These are phyloP conservation scores for Oryctes rhinoceros DNA, from an alignment of 1,140 invertebrate species.

Conservation along the genomic window DNA sequence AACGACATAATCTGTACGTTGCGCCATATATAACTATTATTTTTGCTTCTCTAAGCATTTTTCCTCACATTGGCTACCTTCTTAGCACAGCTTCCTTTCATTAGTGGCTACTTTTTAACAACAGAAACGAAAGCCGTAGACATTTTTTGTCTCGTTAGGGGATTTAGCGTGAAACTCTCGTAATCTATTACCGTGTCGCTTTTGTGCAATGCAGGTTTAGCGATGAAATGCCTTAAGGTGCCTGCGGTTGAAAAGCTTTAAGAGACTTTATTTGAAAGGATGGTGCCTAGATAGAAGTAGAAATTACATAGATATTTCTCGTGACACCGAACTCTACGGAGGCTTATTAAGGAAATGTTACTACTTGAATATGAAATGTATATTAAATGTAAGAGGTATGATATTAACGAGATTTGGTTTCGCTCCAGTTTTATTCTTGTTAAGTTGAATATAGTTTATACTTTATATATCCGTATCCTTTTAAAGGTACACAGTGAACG, in stretches of 20 bases:
- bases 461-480: too few relatives aligned
- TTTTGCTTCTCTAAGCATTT: constrained; percentile 30
- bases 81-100: constrained; percentile 22
- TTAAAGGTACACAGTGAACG: too few relatives aligned
- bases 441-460: too few relatives aligned
- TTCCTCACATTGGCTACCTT: not conserved
- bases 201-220: constrained; percentile 29
- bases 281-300: not conserved
- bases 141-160: constrained; percentile 34
- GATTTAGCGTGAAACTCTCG: constrained; percentile 8
- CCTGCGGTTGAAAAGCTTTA: constrained; percentile 2
- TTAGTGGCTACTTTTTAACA: constrained; percentile 31
- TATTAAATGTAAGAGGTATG: too few relatives aligned
- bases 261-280: constrained; percentile 16
- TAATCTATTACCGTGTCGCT: constrained; percentile 26
- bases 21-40: constrained; percentile 28
- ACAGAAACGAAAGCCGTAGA: constrained; percentile 2
- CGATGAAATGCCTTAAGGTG: not conserved
- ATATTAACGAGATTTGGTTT: too few relatives aligned
- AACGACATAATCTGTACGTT: constrained; percentile 27
- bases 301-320: not conserved
- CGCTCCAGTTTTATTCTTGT: too few relatives aligned
- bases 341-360: too few relatives aligned
- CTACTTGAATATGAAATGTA: too few relatives aligned
- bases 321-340: too few relatives aligned